Evolutionary conservation across 2,888 invertebrate genomes (phyloP).

Genomic region (Catocala nupta): DNA sequence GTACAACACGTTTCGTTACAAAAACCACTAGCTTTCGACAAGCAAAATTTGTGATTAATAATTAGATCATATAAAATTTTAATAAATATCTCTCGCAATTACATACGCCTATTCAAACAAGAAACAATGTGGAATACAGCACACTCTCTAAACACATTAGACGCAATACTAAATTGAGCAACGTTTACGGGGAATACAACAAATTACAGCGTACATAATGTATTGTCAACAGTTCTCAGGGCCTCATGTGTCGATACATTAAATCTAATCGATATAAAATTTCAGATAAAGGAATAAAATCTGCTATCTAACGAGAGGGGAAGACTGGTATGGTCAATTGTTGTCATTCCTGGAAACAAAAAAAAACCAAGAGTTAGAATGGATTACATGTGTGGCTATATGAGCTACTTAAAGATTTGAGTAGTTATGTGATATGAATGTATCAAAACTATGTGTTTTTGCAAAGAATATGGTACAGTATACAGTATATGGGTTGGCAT

Average conservation of each 20-base stretch:
- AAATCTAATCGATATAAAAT: conserved; percentile 82
- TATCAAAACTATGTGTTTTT: no score
- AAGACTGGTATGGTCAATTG: conserved; percentile 85
- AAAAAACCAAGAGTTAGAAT: conserved; percentile 20
- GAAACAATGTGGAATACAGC: conserved; percentile 50
- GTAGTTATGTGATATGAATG: no score
- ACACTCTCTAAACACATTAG: conserved; percentile 49
- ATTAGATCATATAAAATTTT: conserved; percentile 33
- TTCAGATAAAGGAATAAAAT: conserved; percentile 81
- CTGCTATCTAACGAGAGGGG: conserved; percentile 83
- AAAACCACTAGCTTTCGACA: conserved; percentile 39
- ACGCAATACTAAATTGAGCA: conserved; percentile 82
- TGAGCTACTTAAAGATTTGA: neutral
- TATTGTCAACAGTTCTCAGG: conserved; percentile 86
- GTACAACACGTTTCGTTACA: conserved; percentile 20
- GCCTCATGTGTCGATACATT: conserved; percentile 70
- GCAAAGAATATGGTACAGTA: no score
- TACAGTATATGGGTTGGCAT: no score
- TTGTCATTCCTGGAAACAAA: conserved; percentile 75
- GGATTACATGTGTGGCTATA: neutral
- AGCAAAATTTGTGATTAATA: conserved; percentile 42
- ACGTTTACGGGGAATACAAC: conserved; percentile 78
- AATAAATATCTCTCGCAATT: conserved; percentile 45
- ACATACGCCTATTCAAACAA: conserved; percentile 47
- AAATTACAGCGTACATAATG: conserved; percentile 72